Conservation (phyloP, 2,113 vertebrate species). For the Salvelinus fontinalis region DNA sequence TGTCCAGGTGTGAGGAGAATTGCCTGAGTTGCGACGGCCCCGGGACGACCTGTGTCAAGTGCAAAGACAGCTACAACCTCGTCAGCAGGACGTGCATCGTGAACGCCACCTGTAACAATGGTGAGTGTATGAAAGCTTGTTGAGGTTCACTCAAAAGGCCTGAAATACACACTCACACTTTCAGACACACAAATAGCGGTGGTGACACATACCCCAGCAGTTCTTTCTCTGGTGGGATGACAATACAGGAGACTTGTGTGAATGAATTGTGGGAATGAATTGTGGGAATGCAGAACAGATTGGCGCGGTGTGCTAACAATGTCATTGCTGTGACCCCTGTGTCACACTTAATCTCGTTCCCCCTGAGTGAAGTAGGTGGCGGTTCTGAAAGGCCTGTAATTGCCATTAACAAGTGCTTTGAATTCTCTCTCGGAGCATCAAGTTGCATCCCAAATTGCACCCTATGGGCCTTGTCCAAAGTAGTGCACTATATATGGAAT, state of each 20-base stretch:
- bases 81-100: slow-evolving; percentile 78
- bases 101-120: slow-evolving; percentile 85
- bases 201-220: too few relatives aligned
- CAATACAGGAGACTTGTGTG: neutral
- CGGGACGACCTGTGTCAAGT: slow-evolving; percentile 78
- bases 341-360: neutral
- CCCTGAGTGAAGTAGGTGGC: neutral
- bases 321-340: neutral
- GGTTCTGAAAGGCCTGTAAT: neutral
- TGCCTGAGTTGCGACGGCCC: slow-evolving; percentile 83
- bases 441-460: neutral
- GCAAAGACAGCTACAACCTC: slow-evolving; percentile 82
- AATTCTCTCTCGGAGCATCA: neutral
- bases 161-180: neutral
- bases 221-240: neutral
- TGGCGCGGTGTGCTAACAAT: neutral
- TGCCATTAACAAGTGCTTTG: slow-evolving; percentile 9
- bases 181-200: too few relatives aligned
- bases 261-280: neutral
- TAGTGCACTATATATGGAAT: too few relatives aligned
- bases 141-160: neutral
- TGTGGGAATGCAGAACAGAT: neutral
- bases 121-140: slow-evolving; percentile 64
- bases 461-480: too few relatives aligned
- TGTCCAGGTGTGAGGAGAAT: slow-evolving; percentile 84